Base-by-base conservation (phyloP, 2,888 invertebrate species). In the Volucella inanis region DNA sequence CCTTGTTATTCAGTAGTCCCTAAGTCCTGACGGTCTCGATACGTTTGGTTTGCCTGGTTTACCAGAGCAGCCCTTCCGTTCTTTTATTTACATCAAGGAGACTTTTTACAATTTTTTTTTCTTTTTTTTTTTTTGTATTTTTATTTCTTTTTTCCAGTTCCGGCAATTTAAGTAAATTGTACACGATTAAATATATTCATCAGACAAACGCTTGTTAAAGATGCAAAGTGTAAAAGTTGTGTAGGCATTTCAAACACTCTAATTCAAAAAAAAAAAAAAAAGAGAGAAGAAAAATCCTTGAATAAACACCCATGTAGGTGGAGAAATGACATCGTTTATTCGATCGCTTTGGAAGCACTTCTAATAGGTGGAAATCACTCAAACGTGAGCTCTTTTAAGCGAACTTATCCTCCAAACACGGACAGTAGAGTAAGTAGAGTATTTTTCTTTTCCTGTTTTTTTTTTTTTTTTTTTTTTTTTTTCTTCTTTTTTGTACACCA, bases 311-410 rank as follows among this genome's bases (percentile, higher is more conserved):
- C 54, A 61, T 54, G 54, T 38, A 61, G 22, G 55, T 31, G 70
- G 6, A 31, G 31, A 31, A 70, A 79, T 70, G 59, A 61, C 64
- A 79, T 70, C 79, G 68, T 84, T 79, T 84, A 84, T 79, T 79
- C 74, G 74, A 75, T 83, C 68, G 18, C 74, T 79, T 83, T 78
- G 59, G 54, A 79, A 84, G 38, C 49, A 79, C 79, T 72, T 55
- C 22, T 61, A 59, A 79, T 79, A 70, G 78, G 52, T 84, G 68
- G 54, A 54, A 84, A 75, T 75, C 70, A 79, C 70, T 70, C 78
- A 76, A 54, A 14, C 47, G 52, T 52, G 9, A 12, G 18, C 8
- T 45, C 62, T 39, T 74, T 64, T 64, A 50, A 43, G 59, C 14
- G 43, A 55, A 68, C 39, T 57, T 70, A 2, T 45, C 10, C n/a